A percentile compares a stretch with the other conserved stretches of the same genome.
Evolutionary conservation across 2,888 invertebrate genomes (phyloP).

Genomic region (Dicranocentrus wangi): DNA sequence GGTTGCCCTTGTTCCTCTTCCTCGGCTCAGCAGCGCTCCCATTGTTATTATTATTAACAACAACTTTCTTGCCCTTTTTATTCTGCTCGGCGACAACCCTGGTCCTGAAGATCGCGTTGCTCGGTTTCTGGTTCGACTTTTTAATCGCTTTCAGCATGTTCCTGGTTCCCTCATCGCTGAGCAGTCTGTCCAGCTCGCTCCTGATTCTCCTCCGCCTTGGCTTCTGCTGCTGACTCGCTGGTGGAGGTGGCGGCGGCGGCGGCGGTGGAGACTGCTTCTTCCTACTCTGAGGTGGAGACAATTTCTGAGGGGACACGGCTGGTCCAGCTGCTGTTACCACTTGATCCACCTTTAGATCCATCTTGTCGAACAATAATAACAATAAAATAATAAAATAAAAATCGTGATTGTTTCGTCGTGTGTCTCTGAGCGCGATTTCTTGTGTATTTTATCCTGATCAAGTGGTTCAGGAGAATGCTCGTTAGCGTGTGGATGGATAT

Average conservation of each 20-base stretch:
- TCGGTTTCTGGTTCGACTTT: conserved; percentile 73
- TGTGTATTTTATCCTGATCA: no score
- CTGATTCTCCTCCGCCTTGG: conserved; percentile 28
- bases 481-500: no score
- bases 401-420: no score
- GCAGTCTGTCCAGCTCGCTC: conserved; percentile 82
- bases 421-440: no score
- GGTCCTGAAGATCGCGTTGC: conserved; percentile 6
- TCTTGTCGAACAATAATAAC: no score
- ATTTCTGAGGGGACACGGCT: not conserved
- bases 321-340: no score
- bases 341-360: no score
- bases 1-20: not conserved
- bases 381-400: no score
- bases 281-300: no score
- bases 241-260: not conserved
- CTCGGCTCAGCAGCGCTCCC: not conserved
- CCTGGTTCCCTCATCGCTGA: conserved; percentile 90
- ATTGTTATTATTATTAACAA: not conserved
- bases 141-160: conserved; percentile 89
- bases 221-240: conserved; percentile 4
- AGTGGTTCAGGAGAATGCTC: no score
- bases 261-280: not conserved
- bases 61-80: not conserved
- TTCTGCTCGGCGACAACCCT: not conserved